Conservation (phyloP, 2,113 vertebrate species). For the Hippoglossus stenolepis region DNA sequence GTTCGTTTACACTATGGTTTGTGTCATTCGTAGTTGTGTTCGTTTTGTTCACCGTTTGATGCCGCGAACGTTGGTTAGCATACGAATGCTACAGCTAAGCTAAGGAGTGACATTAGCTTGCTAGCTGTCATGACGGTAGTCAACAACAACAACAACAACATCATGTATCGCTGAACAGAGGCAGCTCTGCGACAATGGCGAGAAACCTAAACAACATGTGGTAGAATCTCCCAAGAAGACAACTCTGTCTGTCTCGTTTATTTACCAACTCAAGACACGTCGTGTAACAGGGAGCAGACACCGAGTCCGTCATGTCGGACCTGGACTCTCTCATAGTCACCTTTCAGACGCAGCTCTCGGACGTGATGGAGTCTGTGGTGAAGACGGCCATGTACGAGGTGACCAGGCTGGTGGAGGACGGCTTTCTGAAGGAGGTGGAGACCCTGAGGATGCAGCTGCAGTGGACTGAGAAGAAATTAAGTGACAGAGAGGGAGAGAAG, state of each 20-base stretch:
- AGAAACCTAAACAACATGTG: not conserved
- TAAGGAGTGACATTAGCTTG: constrained; percentile 5
- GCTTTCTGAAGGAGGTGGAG: constrained; percentile 78
- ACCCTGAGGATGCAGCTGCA: constrained; percentile 73
- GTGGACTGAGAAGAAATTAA: constrained; percentile 63
- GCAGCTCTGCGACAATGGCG: not conserved
- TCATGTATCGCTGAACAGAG: not conserved
- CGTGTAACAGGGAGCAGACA: not conserved
- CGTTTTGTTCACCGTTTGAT: not conserved
- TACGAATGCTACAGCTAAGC: constrained; percentile 22
- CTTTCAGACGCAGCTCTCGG: constrained; percentile 82
- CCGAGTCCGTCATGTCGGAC: constrained; percentile 68
- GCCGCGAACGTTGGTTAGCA: not conserved
- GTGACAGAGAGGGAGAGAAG: constrained; percentile 19
- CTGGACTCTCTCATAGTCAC: constrained; percentile 75
- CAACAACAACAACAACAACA: not conserved
- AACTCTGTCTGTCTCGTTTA: not conserved
- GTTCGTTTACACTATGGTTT: not conserved
- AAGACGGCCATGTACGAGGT: constrained; percentile 82
- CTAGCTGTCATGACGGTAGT: not conserved
- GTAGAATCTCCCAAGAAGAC: not conserved
- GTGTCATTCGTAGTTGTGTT: not conserved
- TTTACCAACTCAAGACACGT: not conserved
- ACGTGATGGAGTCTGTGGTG: constrained; percentile 82
- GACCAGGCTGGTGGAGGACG: constrained; percentile 80